Evolutionary conservation across 2,113 vertebrate genomes (phyloP), one percentile per base, ranked within the genome.

Genomic region (Sphyrna mokarran): DNA sequence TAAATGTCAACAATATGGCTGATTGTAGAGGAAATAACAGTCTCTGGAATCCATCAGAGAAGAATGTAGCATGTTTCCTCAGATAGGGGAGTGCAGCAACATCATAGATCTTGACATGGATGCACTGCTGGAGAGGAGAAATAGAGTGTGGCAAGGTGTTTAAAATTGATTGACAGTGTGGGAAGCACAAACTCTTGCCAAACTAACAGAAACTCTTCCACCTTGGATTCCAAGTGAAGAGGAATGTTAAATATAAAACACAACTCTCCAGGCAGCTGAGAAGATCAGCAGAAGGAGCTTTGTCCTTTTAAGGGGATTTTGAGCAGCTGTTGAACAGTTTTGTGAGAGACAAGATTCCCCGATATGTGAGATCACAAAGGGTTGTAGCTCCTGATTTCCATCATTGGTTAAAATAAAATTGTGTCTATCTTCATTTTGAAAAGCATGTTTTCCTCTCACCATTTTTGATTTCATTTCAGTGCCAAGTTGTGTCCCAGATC

Each of bases 1-100:
- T n/a, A 23, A 68, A 94, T 94, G 63, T 94, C 90, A 94, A 69
- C 33, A 94, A 13, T n/a, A 68, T 94, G 90, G 20, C 33, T 68
- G 63, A 68, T 94, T 68, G n/a, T 10, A 37, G 90, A 94, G 26
- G 26, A 69, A 94, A 69, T 69, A 68, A 63, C 90, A 94, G 90
- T 94, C 20, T 66, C 90, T 23, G 63, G 3, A 68, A 63, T 20
- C 61, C 63, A 68, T 63, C 63, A 40, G 61, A 29, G n/a, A 68
- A 20, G 58, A 94, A 68, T 69, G 20, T 1, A 37, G 16, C 90
- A 68, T 40, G 29, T 29, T 54, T 90, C 54, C 87, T 90, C 29
- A 61, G 26, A n/a, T n/a, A 89, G 48, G 14, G 43, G 48, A 89
- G 48, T 68, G 8, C 61, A 94, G 23, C 63, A n/a, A 94, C 37